A percentile compares a stretch with the other conserved stretches of the same genome.
These are phyloP conservation scores for Mesitornis unicolor DNA, from an alignment of 2,113 vertebrate genomes.

Conservation along the genomic window DNA sequence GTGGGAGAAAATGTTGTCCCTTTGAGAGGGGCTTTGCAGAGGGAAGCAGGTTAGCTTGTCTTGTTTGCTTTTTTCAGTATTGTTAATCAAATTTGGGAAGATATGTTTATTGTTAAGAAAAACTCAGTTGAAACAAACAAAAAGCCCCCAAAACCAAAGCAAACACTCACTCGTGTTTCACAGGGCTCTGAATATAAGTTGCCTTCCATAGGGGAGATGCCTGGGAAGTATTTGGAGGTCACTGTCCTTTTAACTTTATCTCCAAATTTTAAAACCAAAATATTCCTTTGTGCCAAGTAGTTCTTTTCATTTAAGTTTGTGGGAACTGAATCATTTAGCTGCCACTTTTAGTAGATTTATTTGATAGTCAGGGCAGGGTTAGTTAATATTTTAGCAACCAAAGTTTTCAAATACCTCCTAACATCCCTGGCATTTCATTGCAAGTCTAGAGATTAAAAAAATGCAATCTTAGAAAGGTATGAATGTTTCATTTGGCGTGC, in stretches of 20 bases:
- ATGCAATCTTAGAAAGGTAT: not conserved
- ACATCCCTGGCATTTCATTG: not conserved
- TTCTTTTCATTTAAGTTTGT: not conserved
- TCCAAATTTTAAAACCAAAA: not conserved
- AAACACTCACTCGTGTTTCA: not conserved
- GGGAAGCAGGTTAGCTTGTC: not conserved
- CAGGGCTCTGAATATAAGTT: not conserved
- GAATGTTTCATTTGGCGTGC: not conserved
- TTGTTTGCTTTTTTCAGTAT: not conserved
- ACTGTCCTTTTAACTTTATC: not conserved
- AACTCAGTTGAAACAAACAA: not conserved
- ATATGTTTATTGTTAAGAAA: not conserved
- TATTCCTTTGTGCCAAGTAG: not conserved
- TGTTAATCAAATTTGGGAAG: not conserved
- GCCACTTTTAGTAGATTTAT: not conserved
- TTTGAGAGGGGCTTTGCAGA: not conserved
- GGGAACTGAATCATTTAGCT: not conserved
- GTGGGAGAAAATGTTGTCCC: not conserved
- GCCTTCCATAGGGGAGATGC: not conserved
- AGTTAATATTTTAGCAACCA: not conserved
- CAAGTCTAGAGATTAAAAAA: not conserved
- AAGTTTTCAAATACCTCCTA: not conserved
- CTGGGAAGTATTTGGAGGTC: slow-evolving; percentile 1
- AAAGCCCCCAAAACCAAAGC: not conserved
- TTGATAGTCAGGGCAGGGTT: not conserved